phyloP scores from a whole-genome alignment of 2,888 invertebrate species.

The Leistus spinibarbis region DNA sequence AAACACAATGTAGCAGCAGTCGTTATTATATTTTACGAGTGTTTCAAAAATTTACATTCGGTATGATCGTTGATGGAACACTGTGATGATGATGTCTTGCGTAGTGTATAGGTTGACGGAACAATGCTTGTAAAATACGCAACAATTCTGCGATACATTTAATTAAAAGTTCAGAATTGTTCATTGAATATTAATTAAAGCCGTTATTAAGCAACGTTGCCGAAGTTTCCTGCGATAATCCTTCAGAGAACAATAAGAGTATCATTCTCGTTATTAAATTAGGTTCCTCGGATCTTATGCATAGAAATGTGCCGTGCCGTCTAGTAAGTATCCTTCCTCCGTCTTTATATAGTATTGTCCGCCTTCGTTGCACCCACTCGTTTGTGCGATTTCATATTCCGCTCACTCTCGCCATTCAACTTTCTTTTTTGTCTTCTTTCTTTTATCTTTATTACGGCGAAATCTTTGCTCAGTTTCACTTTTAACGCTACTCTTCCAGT shows the following conservation, averaged over 20 bases:
- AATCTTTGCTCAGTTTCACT: constrained; percentile 37
- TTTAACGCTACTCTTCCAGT: constrained; percentile 28
- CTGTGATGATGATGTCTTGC: not conserved
- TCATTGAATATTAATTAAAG: constrained; percentile 50
- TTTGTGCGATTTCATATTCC: constrained; percentile 23
- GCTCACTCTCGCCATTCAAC: constrained; percentile 9
- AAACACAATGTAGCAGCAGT: constrained; percentile 9
- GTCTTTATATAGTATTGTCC: not conserved
- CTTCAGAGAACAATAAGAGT: constrained; percentile 41
- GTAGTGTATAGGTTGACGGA: not conserved
- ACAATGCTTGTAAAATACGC: constrained; percentile 34
- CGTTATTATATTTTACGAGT: constrained; percentile 22
- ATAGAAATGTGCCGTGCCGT: constrained; percentile 23
- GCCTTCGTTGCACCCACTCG: constrained; percentile 1
- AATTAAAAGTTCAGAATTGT: constrained; percentile 48
- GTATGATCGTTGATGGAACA: constrained; percentile 6
- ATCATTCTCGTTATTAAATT: constrained; percentile 42
- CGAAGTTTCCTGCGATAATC: constrained; percentile 36
- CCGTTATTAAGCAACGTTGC: constrained; percentile 43
- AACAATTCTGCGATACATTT: constrained; percentile 46
- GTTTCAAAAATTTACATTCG: constrained; percentile 29
- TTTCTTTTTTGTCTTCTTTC: constrained; percentile 31
- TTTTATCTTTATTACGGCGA: constrained; percentile 35
- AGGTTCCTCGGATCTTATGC: constrained; percentile 42
- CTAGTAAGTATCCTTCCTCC: not conserved